These are phyloP conservation scores for Holothuria glaberrima DNA, from an alignment of 35 echinoderm and acorn worm genomes.

Conservation along the genomic window DNA sequence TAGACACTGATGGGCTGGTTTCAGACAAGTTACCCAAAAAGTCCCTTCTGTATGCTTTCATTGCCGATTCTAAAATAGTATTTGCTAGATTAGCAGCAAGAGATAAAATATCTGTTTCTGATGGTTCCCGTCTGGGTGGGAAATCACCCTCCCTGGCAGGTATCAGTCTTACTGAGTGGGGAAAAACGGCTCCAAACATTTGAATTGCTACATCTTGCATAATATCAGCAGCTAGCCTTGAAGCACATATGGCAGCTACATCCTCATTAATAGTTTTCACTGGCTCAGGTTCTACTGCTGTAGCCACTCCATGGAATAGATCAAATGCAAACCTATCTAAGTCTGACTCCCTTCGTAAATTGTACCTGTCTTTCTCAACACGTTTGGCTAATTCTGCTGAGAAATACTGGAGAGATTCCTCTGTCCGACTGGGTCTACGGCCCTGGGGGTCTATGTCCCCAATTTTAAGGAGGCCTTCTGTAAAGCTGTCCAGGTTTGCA, in stretches of 20 bases:
- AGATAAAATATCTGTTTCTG: slow-evolving; percentile 75
- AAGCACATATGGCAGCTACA: slow-evolving; percentile 16
- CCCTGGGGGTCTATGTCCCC: slow-evolving; percentile 83
- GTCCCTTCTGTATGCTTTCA: slow-evolving; percentile 70
- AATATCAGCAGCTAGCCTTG: slow-evolving; percentile 44
- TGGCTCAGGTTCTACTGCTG: too few relatives aligned
- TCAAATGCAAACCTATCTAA: slow-evolving; percentile 77
- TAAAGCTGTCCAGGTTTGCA: slow-evolving; percentile 85
- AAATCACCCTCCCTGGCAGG: slow-evolving; percentile 46
- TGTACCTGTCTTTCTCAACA: slow-evolving; percentile 27
- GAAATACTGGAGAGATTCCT: slow-evolving; percentile 74
- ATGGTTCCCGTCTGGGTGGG: slow-evolving; percentile 32
- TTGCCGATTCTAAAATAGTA: slow-evolving; percentile 81
- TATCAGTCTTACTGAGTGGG: slow-evolving; percentile 48
- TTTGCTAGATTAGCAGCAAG: slow-evolving; percentile 87
- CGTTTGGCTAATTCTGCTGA: slow-evolving; percentile 47
- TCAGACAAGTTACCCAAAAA: slow-evolving; percentile 20
- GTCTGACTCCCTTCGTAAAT: slow-evolving; percentile 71
- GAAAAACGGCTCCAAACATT: slow-evolving; percentile 56
- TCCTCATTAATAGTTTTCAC: background rate
- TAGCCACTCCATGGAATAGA: slow-evolving; percentile 37
- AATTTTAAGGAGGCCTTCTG: slow-evolving; percentile 83
- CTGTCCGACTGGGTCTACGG: slow-evolving; percentile 72
- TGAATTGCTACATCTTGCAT: slow-evolving; percentile 57
- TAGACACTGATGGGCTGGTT: background rate